phyloP scores from a whole-genome alignment of 2,797 vertebrate species.

The Eidolon dupreanum region DNA sequence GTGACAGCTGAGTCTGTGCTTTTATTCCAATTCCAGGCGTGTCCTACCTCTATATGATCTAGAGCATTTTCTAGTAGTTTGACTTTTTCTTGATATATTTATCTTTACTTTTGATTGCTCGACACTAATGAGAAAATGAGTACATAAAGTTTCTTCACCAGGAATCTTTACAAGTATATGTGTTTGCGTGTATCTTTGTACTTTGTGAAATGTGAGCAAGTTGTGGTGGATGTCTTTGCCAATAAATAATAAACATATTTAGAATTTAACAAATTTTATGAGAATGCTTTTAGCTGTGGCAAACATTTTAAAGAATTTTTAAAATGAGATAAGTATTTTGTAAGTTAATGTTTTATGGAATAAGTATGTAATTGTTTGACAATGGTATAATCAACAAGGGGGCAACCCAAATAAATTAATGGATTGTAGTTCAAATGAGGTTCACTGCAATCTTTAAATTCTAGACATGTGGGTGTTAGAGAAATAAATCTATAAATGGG shows the following conservation, averaged over 20 bases:
- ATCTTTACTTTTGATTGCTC: conserved; percentile 35
- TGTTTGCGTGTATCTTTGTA: conserved; percentile 44
- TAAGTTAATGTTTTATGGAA: conserved; percentile 33
- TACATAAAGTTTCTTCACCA: conserved; percentile 9
- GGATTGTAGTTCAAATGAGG: not conserved
- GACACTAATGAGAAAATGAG: conserved; percentile 40
- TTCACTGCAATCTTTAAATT: not conserved
- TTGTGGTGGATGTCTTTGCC: conserved; percentile 47
- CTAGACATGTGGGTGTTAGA: conserved; percentile 32
- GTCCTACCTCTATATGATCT: not conserved
- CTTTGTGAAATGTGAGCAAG: conserved; percentile 63
- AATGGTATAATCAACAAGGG: not conserved
- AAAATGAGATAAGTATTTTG: conserved; percentile 31
- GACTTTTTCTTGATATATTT: conserved; percentile 15
- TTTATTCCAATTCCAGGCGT: conserved; percentile 33
- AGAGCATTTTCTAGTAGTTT: not conserved
- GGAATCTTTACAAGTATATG: conserved; percentile 25
- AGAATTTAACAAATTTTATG: conserved; percentile 52
- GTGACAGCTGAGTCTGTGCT: not conserved
- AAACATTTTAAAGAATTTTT: conserved; percentile 17
- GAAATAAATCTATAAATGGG: conserved; percentile 33
- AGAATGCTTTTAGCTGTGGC: conserved; percentile 53
- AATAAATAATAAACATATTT: conserved; percentile 44
- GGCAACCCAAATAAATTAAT: not conserved
- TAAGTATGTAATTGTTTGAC: conserved; percentile 19